Evolutionary conservation across 2,113 vertebrate genomes (phyloP), one percentile per base, ranked within the genome.

Genomic region (Calyptommatus sinebrachiatus): DNA sequence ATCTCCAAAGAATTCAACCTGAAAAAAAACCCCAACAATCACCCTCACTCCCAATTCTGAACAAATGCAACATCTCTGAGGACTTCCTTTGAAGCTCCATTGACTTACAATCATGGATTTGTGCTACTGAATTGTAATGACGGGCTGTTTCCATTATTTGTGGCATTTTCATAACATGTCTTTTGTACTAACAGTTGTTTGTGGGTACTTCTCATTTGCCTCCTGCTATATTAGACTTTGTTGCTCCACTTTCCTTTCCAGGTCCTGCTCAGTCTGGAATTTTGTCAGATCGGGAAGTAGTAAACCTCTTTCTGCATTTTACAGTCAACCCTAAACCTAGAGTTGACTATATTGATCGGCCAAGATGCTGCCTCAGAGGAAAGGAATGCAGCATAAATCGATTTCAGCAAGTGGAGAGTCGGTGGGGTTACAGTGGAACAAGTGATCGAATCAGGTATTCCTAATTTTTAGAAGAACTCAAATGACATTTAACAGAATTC

Each of bases 251-350:
- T 95, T 90, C 93, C 94, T 94, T 88, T 87, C 84, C 92, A 98
- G 97, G 97, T 88, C 97, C 97, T 94, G 97, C 97, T 94, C 97
- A 98, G 68, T 98, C 96, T 94, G 97, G 97, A 88, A 98, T 98
- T 92, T 90, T 99, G 90, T 97, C 96, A 76, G 97, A 98, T 92
- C 95, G 97, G 84, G 97, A 98, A 92, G 97, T 98, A 90, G 97
- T 98, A 86, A 98, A 97, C 92, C 96, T 98, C 90, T 98, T 98
- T 92, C 95, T 98, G 90, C 97, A 98, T 94, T 98, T 99, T 94
- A 98, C 97, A 84, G 97, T 98, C 93, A 99, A 99, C 88, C 97
- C 97, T 86, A 99, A 98, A 91, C 97, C 97, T 57, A 96, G 97
- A 84, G 97, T 98, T 83, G 96, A 97, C 85, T 98, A 98, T 93